Evolutionary conservation across 2,888 invertebrate species (phyloP), one percentile per base, ranked within the genome.

Genomic region (Oxycera nigricornis): DNA sequence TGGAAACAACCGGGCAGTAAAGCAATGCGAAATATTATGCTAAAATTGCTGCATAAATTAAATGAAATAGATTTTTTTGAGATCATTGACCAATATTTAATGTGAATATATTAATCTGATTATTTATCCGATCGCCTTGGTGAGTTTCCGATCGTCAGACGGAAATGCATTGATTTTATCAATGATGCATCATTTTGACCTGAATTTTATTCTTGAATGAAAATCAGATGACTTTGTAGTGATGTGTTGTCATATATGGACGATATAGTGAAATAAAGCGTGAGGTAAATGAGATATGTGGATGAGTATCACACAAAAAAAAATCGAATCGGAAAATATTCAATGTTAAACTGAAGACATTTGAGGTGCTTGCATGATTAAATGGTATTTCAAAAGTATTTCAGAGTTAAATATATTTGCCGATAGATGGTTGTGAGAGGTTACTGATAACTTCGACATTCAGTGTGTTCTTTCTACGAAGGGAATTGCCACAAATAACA

Each of bases 41-140:
- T 35, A 31, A 61, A 2, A 39, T 28, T 39, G 55, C 14, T 2
- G 17, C 17, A 41, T 20, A 41, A 24, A 65, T 35, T 22, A n/a
- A 24, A 24, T 22, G 11, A 9, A 24, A 24, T 17, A 24, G 24
- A 55, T 28, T 65, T 65, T 65, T 39, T 65, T 17, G 65, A 65
- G 65, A 65, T 65, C 65, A 65, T 65, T 65, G 65, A 65, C 65
- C 65, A 65, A 65, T 41, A 30, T 65, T 30, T n/a, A 41, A 22
- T 41, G 22, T 20, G 55, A 55, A 55, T 55, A 20, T 22, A 24
- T 55, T 55, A 55, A 55, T 55, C 17, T 24, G 24, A 55, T 20
- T 55, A 55, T 22, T 55, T 22, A 22, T 55, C 9, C 17, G 20
- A 24, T 65, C 41, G 46, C 46, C 46, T 46, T 46, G 46, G 17